Percentiles rank a stretch among this genome's conserved stretches.
phyloP scores from a whole-genome alignment of 2,797 vertebrate species.

The Corythornis leucogaster region DNA sequence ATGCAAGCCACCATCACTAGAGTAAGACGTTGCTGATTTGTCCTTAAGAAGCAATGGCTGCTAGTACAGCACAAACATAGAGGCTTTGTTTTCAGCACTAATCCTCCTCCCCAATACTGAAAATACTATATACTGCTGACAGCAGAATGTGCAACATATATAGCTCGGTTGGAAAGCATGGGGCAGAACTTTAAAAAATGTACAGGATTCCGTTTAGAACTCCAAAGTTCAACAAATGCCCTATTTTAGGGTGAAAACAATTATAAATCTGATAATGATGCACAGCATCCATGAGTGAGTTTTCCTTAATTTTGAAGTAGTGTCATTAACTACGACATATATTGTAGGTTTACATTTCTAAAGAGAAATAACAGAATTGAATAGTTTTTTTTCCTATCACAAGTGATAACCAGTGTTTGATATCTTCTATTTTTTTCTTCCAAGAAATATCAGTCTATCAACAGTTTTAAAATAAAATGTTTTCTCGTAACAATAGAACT shows the following conservation, averaged over 20 bases:
- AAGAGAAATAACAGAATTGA: conserved; percentile 85
- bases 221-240: conserved; percentile 86
- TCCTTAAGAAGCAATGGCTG: conserved; percentile 63
- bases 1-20: conserved; percentile 76
- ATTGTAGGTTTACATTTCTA: conserved; percentile 85
- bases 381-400: conserved; percentile 82
- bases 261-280: conserved; percentile 83
- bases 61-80: conserved; percentile 67
- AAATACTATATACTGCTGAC: conserved; percentile 72
- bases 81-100: conserved; percentile 64
- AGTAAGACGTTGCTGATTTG: conserved; percentile 63
- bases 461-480: conserved; percentile 83
- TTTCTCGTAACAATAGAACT: conserved; percentile 81
- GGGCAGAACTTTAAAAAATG: conserved; percentile 83
- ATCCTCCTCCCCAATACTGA: conserved; percentile 70
- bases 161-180: conserved; percentile 76
- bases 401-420: conserved; percentile 84
- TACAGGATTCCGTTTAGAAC: conserved; percentile 84
- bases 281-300: conserved; percentile 85
- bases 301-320: conserved; percentile 80
- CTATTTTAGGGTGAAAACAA: conserved; percentile 88
- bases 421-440: conserved; percentile 82
- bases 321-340: conserved; percentile 84
- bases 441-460: conserved; percentile 85
- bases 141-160: conserved; percentile 74